A percentile compares a stretch with the other conserved stretches of the same genome.
These are phyloP conservation scores for Etheostoma cragini DNA, from an alignment of 2,113 vertebrate genomes.

Conservation along the genomic window DNA sequence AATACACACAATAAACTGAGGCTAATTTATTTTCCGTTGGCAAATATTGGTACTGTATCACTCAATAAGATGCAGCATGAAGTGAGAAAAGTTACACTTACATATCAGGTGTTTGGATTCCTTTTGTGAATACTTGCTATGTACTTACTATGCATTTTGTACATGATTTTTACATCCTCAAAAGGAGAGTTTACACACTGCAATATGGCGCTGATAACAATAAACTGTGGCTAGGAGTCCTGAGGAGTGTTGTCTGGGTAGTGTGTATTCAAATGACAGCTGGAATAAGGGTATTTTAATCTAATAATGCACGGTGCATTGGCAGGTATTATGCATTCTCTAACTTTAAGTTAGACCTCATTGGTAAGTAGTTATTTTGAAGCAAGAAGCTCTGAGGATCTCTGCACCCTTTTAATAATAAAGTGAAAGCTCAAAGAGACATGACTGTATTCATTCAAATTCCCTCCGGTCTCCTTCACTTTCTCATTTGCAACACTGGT, in stretches of 20 bases:
- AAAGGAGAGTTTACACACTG: constrained; percentile 36
- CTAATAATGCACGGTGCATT: constrained; percentile 9
- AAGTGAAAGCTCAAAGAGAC: constrained; percentile 57
- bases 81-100: constrained; percentile 9
- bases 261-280: constrained; percentile 45
- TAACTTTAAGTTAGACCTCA: constrained; percentile 47
- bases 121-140: constrained; percentile 35
- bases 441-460: constrained; percentile 54
- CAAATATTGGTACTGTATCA: not conserved
- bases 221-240: not conserved
- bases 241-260: constrained; percentile 35
- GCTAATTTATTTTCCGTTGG: not conserved
- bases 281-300: constrained; percentile 50
- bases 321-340: constrained; percentile 40
- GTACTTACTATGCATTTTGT: constrained; percentile 26
- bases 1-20: not conserved
- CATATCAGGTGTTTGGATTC: constrained; percentile 16
- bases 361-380: constrained; percentile 62
- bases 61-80: not conserved
- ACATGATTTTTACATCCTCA: constrained; percentile 29
- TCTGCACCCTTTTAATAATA: constrained; percentile 63
- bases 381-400: constrained; percentile 44
- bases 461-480: not conserved
- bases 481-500: constrained; percentile 33
- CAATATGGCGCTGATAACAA: constrained; percentile 44